Conservation (phyloP, 2,888 invertebrate species). For the Alloscopus bannaensis region DNA sequence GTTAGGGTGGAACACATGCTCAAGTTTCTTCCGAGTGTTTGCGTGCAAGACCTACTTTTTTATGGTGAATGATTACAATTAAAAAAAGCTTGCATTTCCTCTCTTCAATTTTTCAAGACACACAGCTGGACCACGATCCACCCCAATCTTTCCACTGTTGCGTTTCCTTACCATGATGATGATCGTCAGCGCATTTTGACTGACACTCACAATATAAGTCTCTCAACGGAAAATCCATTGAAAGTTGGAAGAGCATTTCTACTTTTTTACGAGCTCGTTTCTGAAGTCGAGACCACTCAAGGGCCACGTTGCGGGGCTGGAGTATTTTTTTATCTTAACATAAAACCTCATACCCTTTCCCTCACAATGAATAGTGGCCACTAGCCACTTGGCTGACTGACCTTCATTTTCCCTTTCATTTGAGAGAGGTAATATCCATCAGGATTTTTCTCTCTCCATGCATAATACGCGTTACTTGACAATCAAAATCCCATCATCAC, state of each 20-base stretch:
- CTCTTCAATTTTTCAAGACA: conserved; percentile 4
- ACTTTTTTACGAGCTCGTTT: too few relatives aligned
- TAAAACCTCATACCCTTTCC: conserved; percentile 17
- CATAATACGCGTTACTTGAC: too few relatives aligned
- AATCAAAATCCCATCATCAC: too few relatives aligned
- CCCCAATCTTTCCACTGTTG: conserved; percentile 35
- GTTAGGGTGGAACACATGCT: too few relatives aligned
- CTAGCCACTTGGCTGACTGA: conserved; percentile 36
- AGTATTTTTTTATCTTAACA: conserved; percentile 4
- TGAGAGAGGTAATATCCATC: too few relatives aligned
- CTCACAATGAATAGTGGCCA: conserved; percentile 1
- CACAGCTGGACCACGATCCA: conserved; percentile 39
- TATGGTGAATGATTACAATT: too few relatives aligned
- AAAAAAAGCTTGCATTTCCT: conserved; percentile 29
- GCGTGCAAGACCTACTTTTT: background rate
- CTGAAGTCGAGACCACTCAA: background rate
- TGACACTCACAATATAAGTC: background rate
- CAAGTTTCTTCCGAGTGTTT: background rate
- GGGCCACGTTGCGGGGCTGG: conserved; percentile 5
- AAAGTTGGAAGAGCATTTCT: too few relatives aligned
- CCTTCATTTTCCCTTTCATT: conserved; percentile 65
- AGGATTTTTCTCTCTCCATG: too few relatives aligned
- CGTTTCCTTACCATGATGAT: conserved; percentile 2
- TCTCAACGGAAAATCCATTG: background rate
- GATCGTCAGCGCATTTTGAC: background rate